Evolutionary conservation across 2,888 invertebrate species (phyloP).

Genomic region (Kuschelorhynchus macadamiae): DNA sequence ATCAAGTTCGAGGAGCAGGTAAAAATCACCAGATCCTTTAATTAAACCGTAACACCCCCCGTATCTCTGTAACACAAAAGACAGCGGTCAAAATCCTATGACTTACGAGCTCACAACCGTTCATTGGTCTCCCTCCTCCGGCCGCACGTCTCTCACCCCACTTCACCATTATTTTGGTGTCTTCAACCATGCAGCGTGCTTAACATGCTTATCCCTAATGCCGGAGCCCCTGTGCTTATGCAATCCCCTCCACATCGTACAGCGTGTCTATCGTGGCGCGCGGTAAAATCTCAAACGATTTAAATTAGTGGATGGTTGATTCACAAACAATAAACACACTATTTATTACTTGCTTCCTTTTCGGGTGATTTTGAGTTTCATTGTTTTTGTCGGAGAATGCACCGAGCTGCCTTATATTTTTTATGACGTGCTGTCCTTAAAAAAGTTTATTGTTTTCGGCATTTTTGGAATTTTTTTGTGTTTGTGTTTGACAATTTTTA

Average conservation of each 20-base stretch:
- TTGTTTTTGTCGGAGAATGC: conserved; percentile 7
- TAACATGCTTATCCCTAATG: conserved; percentile 47
- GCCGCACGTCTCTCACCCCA: conserved; percentile 45
- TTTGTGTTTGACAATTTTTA: conserved; percentile 5
- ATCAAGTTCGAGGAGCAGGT: conserved; percentile 23
- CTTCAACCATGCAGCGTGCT: conserved; percentile 42
- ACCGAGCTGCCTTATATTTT: conserved; percentile 12
- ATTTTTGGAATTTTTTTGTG: not conserved
- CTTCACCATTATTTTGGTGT: conserved; percentile 32
- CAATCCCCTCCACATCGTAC: conserved; percentile 54
- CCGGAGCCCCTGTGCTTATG: conserved; percentile 52
- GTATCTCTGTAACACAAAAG: conserved; percentile 37
- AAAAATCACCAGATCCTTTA: conserved; percentile 30
- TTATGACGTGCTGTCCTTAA: not conserved
- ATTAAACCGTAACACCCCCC: conserved; percentile 45
- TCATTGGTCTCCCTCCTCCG: conserved; percentile 43
- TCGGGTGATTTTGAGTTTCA: conserved; percentile 2
- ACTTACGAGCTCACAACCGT: conserved; percentile 46
- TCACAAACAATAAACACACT: conserved; percentile 58
- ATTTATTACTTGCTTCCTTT: conserved; percentile 51
- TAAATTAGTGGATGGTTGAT: conserved; percentile 63
- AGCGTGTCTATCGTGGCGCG: conserved; percentile 46
- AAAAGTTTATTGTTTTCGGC: not conserved
- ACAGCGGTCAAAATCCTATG: conserved; percentile 44
- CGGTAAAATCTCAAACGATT: conserved; percentile 62